phyloP scores from a whole-genome alignment of 2,888 invertebrate genomes.

The Rotaria socialis region DNA sequence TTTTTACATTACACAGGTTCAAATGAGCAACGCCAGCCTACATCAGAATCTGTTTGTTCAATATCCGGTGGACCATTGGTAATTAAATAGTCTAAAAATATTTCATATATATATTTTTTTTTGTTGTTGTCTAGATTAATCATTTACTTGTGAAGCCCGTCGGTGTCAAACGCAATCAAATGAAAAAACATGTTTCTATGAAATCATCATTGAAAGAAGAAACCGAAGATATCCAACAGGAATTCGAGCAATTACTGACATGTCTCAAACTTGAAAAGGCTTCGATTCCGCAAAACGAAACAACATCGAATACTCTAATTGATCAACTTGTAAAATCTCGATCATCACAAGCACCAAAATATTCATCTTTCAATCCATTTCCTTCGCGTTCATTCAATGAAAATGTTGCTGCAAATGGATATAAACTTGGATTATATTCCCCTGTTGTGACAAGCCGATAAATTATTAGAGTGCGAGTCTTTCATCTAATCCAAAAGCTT shows the following conservation, averaged over 20 bases:
- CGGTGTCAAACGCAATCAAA: slow-evolving; percentile 31
- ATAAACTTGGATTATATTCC: slow-evolving; percentile 55
- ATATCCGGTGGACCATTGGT: background rate
- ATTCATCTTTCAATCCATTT: slow-evolving; percentile 53
- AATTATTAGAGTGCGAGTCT: background rate
- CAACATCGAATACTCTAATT: background rate
- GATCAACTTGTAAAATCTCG: background rate
- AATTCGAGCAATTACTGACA: slow-evolving; percentile 23
- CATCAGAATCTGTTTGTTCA: background rate
- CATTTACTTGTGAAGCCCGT: slow-evolving; percentile 42
- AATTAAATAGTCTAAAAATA: too few relatives aligned
- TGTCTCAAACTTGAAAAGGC: background rate
- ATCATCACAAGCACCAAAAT: background rate
- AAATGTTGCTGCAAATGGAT: slow-evolving; percentile 54
- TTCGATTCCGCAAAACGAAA: background rate
- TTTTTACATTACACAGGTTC: slow-evolving; percentile 8
- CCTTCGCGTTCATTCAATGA: slow-evolving; percentile 54
- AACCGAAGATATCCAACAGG: background rate
- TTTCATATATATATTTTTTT: too few relatives aligned
- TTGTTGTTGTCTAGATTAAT: background rate
- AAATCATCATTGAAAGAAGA: slow-evolving; percentile 19
- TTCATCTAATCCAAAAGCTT: background rate
- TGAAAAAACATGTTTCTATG: slow-evolving; percentile 28
- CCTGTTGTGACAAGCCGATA: background rate
- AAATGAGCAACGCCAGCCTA: slow-evolving; percentile 24